A percentile compares a stretch with the other conserved stretches of the same genome.
Conservation (phyloP, 2,888 invertebrate genomes). For the Orchesella flavescens region DNA sequence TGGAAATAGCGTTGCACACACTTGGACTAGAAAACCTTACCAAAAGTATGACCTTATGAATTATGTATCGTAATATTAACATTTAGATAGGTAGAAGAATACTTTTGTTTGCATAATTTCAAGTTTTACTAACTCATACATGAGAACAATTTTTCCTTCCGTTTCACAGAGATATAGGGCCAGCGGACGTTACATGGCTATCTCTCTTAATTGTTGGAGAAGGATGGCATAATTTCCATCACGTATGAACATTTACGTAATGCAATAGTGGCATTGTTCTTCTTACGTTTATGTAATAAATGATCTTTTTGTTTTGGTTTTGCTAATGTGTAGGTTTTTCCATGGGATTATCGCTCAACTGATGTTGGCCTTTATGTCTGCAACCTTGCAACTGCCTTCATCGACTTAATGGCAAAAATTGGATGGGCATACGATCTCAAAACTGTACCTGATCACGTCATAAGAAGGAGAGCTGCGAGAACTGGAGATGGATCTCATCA, state of each 20-base stretch:
- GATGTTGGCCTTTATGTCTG: constrained; percentile 34
- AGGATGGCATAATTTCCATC: constrained; percentile 57
- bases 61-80: background rate
- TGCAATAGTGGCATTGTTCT: too few relatives aligned
- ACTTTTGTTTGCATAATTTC: background rate
- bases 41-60: constrained; percentile 37
- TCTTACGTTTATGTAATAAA: too few relatives aligned
- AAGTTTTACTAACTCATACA: background rate
- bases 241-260: background rate
- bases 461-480: constrained; percentile 31
- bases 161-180: constrained; percentile 30
- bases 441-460: constrained; percentile 35
- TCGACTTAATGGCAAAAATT: constrained; percentile 37
- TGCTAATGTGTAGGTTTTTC: constrained; percentile 10
- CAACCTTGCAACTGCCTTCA: constrained; percentile 47
- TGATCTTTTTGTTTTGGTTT: too few relatives aligned
- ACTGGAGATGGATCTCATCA: constrained; percentile 42
- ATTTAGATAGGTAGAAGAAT: background rate
- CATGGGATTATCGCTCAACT: constrained; percentile 56
- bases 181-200: constrained; percentile 53
- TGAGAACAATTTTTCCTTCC: background rate
- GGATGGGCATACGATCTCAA: constrained; percentile 55
- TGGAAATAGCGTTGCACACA: constrained; percentile 54
- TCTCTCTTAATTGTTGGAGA: constrained; percentile 53
- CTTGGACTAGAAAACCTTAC: constrained; percentile 54